Base-by-base conservation (phyloP, 2,888 invertebrate genomes). In the Drosophila diplacantha region DNA sequence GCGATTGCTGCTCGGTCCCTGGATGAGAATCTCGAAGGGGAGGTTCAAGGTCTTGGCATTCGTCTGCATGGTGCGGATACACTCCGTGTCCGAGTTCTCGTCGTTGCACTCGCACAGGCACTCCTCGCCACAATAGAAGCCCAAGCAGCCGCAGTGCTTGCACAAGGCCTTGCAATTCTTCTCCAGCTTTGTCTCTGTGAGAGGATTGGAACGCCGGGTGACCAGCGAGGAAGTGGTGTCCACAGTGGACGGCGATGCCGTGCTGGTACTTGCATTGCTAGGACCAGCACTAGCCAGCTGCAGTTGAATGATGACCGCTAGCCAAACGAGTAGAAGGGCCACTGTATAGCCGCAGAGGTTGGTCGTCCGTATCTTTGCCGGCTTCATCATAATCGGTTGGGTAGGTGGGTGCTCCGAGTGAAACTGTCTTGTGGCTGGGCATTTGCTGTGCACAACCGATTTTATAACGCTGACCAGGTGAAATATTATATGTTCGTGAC, bases 81-180 rank as follows among this genome's bases (percentile, higher is more conserved):
- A 88, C 39, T 86, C 80, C 26, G 85, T 86, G 37, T 87, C 87
- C 3, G 83, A 74, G 32, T 81, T 81, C 8, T 86, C 83, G n/a
- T 85, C 80, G 65, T 86, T 86, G 49, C 88, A 89, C 66, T 89
- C 89, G 55, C 89, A 89, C 31, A 89, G 86, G 53, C 89, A 89
- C 61, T 89, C 88, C 59, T 89, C 89, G 4, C 88, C 89, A 35
- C 89, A 89, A 64, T 88, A 89, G 75, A 88, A 89, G 26, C 85
- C 88, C 50, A 86, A 64, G 51, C 88, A 88, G 18, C 85, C 85
- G 44, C 89, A 89, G 9, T 86, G 85, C 35, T 81, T 84, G 37
- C 89, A 89, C 4, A 88, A 78, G 0, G 82, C 70, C 52, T 87
- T 86, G 60, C 89, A 89, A 22, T 85, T 85, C 6, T 74, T 69